Evolutionary conservation across 1,140 invertebrate genomes (phyloP), one percentile per base, ranked within the genome.

Genomic region (Pachypsylla venusta): DNA sequence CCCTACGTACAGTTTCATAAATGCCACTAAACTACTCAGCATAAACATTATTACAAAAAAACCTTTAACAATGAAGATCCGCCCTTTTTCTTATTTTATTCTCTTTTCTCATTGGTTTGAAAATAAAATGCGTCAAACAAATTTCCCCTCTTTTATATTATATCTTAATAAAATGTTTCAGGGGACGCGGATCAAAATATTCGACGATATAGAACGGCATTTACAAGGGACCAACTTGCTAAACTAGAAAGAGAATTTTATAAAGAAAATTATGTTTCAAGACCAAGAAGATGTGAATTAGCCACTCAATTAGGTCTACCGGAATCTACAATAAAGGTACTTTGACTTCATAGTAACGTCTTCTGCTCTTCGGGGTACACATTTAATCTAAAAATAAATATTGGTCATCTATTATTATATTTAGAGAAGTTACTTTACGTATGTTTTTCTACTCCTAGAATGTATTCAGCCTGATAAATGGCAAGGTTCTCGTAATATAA

Each of bases 251-350:
- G 94, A 67, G 96, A 99, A 71, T 99, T 99, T 71, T 80, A 82
- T 67, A 86, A 91, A 66, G 97, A 99, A 74, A 98, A 98, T 72
- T 99, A 99, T 71, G 93, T 99, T 0, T 96, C 90, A 1, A 75
- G 95, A 53, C 94, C 94, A 0, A 79, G 91, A 60, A 75, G 97
- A 60, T 94, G 92, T 69, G 95, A 99, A 71, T 71, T 99, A n/a
- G 95, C 97, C 0, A 79, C 87, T 1, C 85, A 94, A 64, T 76
- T 99, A 14, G 85, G 89, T 63, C 75, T 99, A 0, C 93, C 95
- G 0, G 97, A 99, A 73, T 90, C 89, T 12, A 99, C 96, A 0
- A 99, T 99, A 60, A 99, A 99, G 84, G 94, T 96, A 75, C 42
- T 7, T n/a, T n/a, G n/a, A n/a, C n/a, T n/a, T n/a, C n/a, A n/a